Conservation (phyloP, 2,113 vertebrate genomes). For the Toxostoma redivivum region DNA sequence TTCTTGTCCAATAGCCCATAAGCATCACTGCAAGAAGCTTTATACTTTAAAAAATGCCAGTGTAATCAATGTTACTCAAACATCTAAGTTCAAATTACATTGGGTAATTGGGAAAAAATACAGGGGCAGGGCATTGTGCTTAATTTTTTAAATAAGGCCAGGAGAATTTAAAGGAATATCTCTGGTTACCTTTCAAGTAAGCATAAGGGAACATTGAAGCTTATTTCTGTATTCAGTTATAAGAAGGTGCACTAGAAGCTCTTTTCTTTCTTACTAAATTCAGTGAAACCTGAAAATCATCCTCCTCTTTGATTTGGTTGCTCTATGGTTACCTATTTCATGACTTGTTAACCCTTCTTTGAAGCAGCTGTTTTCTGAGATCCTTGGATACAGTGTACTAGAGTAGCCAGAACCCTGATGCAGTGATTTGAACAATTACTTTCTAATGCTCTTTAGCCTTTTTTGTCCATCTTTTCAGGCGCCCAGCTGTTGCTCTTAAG, state of each 20-base stretch:
- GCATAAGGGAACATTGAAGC: background rate
- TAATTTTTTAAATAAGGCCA: background rate
- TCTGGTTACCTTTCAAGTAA: background rate
- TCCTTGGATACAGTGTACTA: background rate
- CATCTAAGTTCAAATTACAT: background rate
- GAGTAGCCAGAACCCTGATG: background rate
- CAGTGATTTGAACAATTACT: background rate
- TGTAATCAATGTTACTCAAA: background rate
- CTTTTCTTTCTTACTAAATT: background rate
- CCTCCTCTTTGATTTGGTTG: background rate
- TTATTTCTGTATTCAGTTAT: background rate
- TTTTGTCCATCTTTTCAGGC: background rate
- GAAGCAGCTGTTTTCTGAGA: background rate
- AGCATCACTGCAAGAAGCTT: background rate
- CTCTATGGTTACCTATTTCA: background rate
- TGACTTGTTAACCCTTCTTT: background rate
- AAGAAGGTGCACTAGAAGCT: background rate
- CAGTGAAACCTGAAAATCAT: background rate
- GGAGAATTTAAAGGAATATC: background rate
- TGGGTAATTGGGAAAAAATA: background rate
- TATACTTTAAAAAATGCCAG: background rate
- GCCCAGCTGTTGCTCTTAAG: background rate
- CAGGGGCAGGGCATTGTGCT: rapidly evolving
- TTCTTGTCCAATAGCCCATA: background rate
- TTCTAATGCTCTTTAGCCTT: background rate